Evolutionary conservation across 2,113 vertebrate genomes (phyloP), one percentile per base, ranked within the genome.

Genomic region (Anseranas semipalmata): DNA sequence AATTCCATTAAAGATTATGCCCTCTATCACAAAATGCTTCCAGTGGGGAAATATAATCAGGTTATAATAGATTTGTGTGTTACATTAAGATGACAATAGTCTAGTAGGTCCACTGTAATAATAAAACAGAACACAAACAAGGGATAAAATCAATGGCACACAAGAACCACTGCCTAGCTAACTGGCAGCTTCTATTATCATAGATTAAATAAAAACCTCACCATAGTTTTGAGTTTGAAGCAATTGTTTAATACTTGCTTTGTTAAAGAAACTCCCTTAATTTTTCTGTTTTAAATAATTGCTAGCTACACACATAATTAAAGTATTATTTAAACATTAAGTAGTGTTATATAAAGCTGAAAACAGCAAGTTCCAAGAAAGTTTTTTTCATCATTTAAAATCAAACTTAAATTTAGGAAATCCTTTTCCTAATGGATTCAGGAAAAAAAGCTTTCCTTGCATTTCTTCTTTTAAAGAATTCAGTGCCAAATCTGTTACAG

Each of bases 1-100:
- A 98, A 99, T 98, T 98, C 98, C 98, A 99, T 99, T 98, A 98
- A 98, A 98, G 98, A 99, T 98, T 98, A 98, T 98, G 98, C 98
- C 98, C 98, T 98, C 98, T 98, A 98, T 98, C 98, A 98, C 98
- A 98, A 98, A 98, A 98, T 97, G 97, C 98, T 98, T 99, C 98
- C 99, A 98, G 98, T 98, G 98, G 98, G 98, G 96, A 98, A 98
- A 98, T 97, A 98, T 97, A 99, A 99, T 98, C 97, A 98, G 97
- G 98, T 99, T 99, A 99, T 98, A 98, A 99, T 99, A 98, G 99
- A 99, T 98, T 95, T 96, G 98, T 98, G 98, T 98, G 98, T 97
- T 98, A 95, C 98, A 98, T 98, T 98, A 98, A 98, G 98, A 98
- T 98, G 84, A 97, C 97, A 95, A 95, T 97, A 96, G 95, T 97